Conservation (phyloP, 2,888 invertebrate genomes). For the Strigamia crassipes region DNA sequence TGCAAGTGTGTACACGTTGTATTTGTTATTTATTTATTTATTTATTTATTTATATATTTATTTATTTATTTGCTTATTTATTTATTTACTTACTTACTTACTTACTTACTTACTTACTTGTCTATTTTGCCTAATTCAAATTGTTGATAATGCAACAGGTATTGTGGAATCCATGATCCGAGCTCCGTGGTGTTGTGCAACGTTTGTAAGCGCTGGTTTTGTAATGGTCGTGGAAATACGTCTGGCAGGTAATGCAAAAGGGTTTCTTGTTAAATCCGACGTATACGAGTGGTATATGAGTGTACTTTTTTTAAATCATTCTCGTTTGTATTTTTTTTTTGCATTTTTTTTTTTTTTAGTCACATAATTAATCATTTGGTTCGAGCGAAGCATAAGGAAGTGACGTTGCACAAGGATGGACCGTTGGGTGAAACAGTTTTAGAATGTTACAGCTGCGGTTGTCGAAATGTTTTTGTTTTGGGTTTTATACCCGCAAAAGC, state of each 20-base stretch:
- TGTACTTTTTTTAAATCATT: too few relatives aligned
- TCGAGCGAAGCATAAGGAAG: constrained; percentile 98
- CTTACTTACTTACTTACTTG: too few relatives aligned
- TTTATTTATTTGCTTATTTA: not conserved
- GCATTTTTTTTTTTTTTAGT: too few relatives aligned
- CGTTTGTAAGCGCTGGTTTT: constrained; percentile 99
- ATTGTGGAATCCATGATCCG: constrained; percentile 98
- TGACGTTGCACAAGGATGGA: constrained; percentile 94
- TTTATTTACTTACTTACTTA: not conserved
- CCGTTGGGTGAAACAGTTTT: constrained; percentile 96
- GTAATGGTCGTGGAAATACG: constrained; percentile 97
- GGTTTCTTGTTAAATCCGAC: too few relatives aligned
- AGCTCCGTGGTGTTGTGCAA: constrained; percentile 98
- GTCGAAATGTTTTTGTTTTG: constrained; percentile 95
- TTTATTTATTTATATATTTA: too few relatives aligned
- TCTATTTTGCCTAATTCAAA: not conserved
- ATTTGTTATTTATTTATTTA: too few relatives aligned
- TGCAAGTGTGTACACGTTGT: constrained; percentile 51
- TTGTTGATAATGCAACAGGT: constrained; percentile 65
- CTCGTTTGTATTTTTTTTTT: too few relatives aligned
- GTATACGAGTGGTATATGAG: too few relatives aligned
- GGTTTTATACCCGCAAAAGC: constrained; percentile 99
- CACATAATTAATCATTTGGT: constrained; percentile 99
- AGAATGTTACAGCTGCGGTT: constrained; percentile 98
- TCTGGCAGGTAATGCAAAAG: too few relatives aligned